Evolutionary conservation across 2,888 invertebrate genomes (phyloP).

Genomic region (Hydroisotoma schaefferi): DNA sequence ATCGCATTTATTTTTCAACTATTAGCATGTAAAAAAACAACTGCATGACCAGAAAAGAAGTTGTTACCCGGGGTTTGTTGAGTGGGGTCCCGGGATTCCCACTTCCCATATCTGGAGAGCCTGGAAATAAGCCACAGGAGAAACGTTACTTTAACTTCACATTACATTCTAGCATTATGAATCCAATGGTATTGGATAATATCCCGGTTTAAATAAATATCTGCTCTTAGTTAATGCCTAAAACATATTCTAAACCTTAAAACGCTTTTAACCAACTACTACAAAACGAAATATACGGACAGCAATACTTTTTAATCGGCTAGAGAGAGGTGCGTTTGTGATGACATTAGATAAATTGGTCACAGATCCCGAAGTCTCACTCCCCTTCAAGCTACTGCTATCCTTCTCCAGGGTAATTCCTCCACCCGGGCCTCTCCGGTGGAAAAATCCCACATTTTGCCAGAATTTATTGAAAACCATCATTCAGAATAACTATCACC

Average conservation of each 20-base stretch:
- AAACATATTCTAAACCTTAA: too few relatives aligned
- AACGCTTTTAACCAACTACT: too few relatives aligned
- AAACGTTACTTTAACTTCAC: too few relatives aligned
- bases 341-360: not conserved
- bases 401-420: not conserved
- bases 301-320: too few relatives aligned
- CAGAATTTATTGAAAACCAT: conserved; percentile 44
- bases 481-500: conserved; percentile 2
- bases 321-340: not conserved
- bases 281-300: too few relatives aligned
- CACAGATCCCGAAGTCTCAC: not conserved
- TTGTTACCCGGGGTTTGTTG: conserved; percentile 70
- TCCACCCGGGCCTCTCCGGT: not conserved
- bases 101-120: conserved; percentile 59
- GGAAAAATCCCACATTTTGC: conserved; percentile 38
- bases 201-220: too few relatives aligned
- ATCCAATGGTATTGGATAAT: too few relatives aligned
- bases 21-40: not conserved
- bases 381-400: not conserved
- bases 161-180: too few relatives aligned
- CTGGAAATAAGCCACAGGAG: conserved; percentile 7
- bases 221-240: too few relatives aligned
- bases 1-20: too few relatives aligned
- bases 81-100: conserved; percentile 78
- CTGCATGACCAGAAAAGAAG: not conserved